Conservation (phyloP, 1,140 invertebrate genomes). For the Drosophila repletoides region DNA sequence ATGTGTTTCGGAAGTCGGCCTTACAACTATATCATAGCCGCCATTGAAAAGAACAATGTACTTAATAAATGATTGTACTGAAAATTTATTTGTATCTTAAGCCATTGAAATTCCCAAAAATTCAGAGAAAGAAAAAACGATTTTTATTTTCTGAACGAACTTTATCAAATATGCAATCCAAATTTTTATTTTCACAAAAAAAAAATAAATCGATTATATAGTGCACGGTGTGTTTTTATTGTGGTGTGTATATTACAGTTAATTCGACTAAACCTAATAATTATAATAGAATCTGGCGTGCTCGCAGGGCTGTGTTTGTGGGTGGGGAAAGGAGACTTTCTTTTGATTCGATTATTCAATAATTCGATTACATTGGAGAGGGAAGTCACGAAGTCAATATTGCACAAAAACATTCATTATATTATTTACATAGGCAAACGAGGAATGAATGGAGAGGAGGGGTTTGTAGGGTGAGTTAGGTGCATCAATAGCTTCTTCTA, state of each 20-base stretch:
- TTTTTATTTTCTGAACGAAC: constrained; percentile 26
- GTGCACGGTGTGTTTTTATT: constrained; percentile 36
- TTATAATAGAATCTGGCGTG: constrained; percentile 24
- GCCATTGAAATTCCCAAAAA: neutral
- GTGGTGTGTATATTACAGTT: constrained; percentile 61
- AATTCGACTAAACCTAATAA: constrained; percentile 64
- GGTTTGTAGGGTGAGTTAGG: neutral
- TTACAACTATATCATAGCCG: too few species aligned
- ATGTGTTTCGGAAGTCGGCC: too few species aligned
- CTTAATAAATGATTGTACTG: too few species aligned
- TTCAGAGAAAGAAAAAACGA: too few species aligned
- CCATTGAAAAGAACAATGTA: too few species aligned
- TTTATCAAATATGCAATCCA: constrained; percentile 34
- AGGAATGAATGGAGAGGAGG: neutral
- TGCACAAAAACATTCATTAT: constrained; percentile 43
- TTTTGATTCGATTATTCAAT: constrained; percentile 23
- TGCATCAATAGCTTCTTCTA: neutral
- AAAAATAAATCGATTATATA: constrained; percentile 55
- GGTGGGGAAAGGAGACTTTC: neutral
- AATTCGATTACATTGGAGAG: neutral
- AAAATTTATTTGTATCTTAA: too few species aligned
- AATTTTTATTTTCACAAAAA: constrained; percentile 57
- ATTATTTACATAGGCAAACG: constrained; percentile 54
- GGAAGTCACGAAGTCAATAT: constrained; percentile 22
- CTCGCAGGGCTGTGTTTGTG: neutral